Percentiles rank a stretch among this genome's conserved stretches.
phyloP scores from a whole-genome alignment of 2,797 vertebrate species.

The Notolepis coatsorum region DNA sequence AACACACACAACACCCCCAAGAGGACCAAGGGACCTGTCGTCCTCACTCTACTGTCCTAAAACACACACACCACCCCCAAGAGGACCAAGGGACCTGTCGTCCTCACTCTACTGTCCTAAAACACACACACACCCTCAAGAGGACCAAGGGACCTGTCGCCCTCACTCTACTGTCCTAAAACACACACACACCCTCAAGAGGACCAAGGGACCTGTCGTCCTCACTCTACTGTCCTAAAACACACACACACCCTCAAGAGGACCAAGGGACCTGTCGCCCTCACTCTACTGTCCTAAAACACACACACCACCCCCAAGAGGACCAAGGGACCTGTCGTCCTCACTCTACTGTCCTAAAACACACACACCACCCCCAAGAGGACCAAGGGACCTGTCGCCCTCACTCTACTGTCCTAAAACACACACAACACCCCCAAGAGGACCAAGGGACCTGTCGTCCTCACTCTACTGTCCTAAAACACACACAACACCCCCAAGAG shows the following conservation, averaged over 20 bases:
- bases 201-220: constrained; percentile 89
- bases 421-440: constrained; percentile 91
- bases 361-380: constrained; percentile 91
- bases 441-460: constrained; percentile 88
- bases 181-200: constrained; percentile 92
- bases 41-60: constrained; percentile 90
- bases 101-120: constrained; percentile 90
- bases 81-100: constrained; percentile 89
- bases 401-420: constrained; percentile 91
- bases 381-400: constrained; percentile 88
- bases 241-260: constrained; percentile 91
- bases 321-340: constrained; percentile 88
- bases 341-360: constrained; percentile 91
- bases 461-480: constrained; percentile 91
- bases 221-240: constrained; percentile 90
- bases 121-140: constrained; percentile 92
- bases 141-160: constrained; percentile 90
- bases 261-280: constrained; percentile 88
- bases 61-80: no score
- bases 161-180: constrained; percentile 89
- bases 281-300: constrained; percentile 91
- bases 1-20: constrained; percentile 93
- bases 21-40: constrained; percentile 89
- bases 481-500: constrained; percentile 91
- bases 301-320: constrained; percentile 91